A percentile compares a stretch with the other conserved stretches of the same genome.
Evolutionary conservation across 2,888 invertebrate genomes (phyloP).

Genomic region (Mimas tiliae): DNA sequence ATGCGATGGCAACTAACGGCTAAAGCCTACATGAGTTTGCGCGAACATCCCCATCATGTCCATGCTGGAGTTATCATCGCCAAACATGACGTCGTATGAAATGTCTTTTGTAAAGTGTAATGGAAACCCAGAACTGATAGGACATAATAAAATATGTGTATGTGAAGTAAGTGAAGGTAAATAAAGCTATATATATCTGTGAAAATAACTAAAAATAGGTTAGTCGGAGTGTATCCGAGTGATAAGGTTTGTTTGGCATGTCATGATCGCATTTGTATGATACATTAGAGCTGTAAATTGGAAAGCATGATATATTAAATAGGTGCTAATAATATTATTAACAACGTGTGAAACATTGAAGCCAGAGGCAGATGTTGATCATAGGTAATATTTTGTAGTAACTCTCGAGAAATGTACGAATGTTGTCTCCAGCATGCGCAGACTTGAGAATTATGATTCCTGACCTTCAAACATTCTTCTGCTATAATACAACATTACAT

Average conservation of each 20-base stretch:
- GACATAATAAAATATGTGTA: slow-evolving; percentile 40
- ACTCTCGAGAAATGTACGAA: slow-evolving; percentile 25
- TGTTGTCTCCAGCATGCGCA: slow-evolving; percentile 70
- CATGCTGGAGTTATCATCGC: slow-evolving; percentile 71
- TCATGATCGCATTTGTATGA: slow-evolving; percentile 54
- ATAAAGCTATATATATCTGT: slow-evolving; percentile 69
- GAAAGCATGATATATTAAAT: slow-evolving; percentile 65
- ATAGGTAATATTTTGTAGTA: slow-evolving; percentile 29
- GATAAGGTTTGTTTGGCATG: slow-evolving; percentile 44
- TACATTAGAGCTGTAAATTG: slow-evolving; percentile 66
- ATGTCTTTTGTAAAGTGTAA: slow-evolving; percentile 23
- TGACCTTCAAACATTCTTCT: slow-evolving; percentile 41
- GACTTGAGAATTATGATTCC: slow-evolving; percentile 59
- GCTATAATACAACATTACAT: slow-evolving; percentile 54
- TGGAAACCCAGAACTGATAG: neutral
- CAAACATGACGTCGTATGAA: slow-evolving; percentile 25
- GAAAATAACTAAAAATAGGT: slow-evolving; percentile 57
- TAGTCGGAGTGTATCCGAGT: slow-evolving; percentile 22
- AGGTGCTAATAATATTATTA: slow-evolving; percentile 60
- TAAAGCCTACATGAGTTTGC: slow-evolving; percentile 83
- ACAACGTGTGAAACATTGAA: slow-evolving; percentile 61
- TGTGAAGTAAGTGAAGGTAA: slow-evolving; percentile 63
- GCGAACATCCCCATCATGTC: slow-evolving; percentile 77
- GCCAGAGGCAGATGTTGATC: slow-evolving; percentile 65
- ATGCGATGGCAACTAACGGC: slow-evolving; percentile 61